Evolutionary conservation across 2,113 vertebrate genomes (phyloP), one percentile per base, ranked within the genome.

Genomic region (Perca fluviatilis): DNA sequence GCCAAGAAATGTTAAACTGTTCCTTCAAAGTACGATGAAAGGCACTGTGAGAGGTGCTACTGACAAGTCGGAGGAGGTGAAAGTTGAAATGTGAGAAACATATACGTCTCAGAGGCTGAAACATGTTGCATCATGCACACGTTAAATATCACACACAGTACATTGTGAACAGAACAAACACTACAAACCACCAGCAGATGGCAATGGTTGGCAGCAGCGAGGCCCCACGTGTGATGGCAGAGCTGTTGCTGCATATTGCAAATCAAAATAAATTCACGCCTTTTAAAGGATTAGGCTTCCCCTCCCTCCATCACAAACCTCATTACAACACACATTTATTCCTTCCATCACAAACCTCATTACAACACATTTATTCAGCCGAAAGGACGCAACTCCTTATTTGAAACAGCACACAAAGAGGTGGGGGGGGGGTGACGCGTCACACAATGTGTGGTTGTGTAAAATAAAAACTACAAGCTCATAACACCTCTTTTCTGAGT

Each of bases 151-250:
- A n/a, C 51, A 70, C 25, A 19, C 27, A 46, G 68, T 18, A 5
- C 50, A 51, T 13, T 14, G 33, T 57, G 12, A 40, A 13, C 43
- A 50, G 58, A 14, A 36, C 19, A 67, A 6, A 8, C 0, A 13
- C 27, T n/a, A 1, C 18, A 36, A 53, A 33, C 4, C n/a, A 10
- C 90, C 93, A 90, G 87, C 84, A 94, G 92, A 77, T 92, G 93
- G 92, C 86, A 68, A 15, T 51, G 58, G 74, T 18, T 58, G 36
- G 60, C 63, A 82, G 77, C 64, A 73, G 56, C 2, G 6, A 51
- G 76, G 43, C 43, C 30, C 46, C 70, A 49, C 51, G 40, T 71
- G 80, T 65, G 77, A 74, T 1, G 50, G 74, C 65, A 33, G 60
- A 77, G 81, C 62, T 75, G n/a, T 83, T 87, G 79, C 78, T 81